These are phyloP conservation scores for Varanus komodoensis DNA, from an alignment of 2,113 vertebrate genomes.

Conservation along the genomic window DNA sequence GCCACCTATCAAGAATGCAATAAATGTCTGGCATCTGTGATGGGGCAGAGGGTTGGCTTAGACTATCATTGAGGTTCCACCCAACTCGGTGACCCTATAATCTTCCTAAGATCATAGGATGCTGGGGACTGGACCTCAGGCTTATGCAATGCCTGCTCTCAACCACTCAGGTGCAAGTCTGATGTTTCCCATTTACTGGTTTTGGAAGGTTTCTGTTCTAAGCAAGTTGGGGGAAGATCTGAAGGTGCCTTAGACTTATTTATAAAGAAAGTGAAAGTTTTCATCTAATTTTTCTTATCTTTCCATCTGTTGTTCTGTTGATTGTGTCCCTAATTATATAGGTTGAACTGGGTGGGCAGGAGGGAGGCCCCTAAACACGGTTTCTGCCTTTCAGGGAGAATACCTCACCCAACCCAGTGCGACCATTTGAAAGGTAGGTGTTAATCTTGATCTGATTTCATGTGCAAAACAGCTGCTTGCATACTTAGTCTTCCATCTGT, in stretches of 20 bases:
- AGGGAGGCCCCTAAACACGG: background rate
- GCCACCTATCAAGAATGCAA: background rate
- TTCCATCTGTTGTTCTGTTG: background rate
- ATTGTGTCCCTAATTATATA: background rate
- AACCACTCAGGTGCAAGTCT: background rate
- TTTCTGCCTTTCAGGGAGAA: conserved; percentile 51
- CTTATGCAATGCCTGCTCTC: background rate
- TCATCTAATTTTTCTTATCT: background rate
- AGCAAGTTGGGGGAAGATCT: background rate
- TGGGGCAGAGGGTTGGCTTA: background rate
- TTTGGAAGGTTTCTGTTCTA: background rate
- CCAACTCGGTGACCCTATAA: background rate
- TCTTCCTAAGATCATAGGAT: background rate
- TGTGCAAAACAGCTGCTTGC: conserved; percentile 82
- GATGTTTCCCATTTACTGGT: background rate
- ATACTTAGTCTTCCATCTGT: conserved; percentile 75
- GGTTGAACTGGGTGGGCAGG: conserved; percentile 16
- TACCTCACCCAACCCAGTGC: conserved; percentile 28
- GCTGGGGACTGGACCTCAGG: too few species aligned
- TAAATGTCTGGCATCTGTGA: too few species aligned
- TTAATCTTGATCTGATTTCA: conserved; percentile 79
- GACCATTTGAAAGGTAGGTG: conserved; percentile 59
- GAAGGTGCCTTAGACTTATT: conserved; percentile 35
- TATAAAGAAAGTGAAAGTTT: background rate
- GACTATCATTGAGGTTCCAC: background rate